Percentiles rank a stretch among this genome's conserved stretches.
Evolutionary conservation across 2,797 vertebrate genomes (phyloP).

Genomic region (Epinephelus awoara): DNA sequence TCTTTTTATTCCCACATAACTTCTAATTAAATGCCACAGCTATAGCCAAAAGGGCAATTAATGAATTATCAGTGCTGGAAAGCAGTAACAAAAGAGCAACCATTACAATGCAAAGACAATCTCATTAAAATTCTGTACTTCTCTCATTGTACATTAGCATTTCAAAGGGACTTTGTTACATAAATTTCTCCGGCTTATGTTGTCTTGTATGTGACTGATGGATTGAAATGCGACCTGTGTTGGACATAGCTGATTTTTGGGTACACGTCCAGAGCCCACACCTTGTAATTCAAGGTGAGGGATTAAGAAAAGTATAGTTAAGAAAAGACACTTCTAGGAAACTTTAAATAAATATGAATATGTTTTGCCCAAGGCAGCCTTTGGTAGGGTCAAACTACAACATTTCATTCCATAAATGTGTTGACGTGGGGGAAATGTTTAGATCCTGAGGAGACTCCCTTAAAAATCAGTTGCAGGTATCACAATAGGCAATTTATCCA

Average conservation of each 20-base stretch:
- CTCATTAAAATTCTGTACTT: slow-evolving; percentile 68
- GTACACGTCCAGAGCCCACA: background rate
- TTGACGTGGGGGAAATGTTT: background rate
- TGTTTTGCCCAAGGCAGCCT: slow-evolving; percentile 2
- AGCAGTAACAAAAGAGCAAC: slow-evolving; percentile 62
- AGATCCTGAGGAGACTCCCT: background rate
- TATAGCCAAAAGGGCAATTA: slow-evolving; percentile 67
- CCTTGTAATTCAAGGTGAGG: too few species aligned
- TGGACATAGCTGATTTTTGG: slow-evolving; percentile 7
- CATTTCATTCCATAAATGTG: background rate
- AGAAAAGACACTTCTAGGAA: background rate
- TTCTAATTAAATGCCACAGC: slow-evolving; percentile 69
- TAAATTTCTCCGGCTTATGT: slow-evolving; percentile 27
- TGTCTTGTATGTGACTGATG: slow-evolving; percentile 15
- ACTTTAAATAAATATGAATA: background rate
- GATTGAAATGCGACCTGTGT: slow-evolving; percentile 40
- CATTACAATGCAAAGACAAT: slow-evolving; percentile 62
- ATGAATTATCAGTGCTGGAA: slow-evolving; percentile 60
- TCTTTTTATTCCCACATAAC: slow-evolving; percentile 49
- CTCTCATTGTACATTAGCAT: slow-evolving; percentile 54
- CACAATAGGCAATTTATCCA: slow-evolving; percentile 12
- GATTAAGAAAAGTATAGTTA: too few species aligned
- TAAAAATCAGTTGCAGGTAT: background rate
- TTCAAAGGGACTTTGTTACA: slow-evolving; percentile 46
- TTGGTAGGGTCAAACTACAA: background rate